Evolutionary conservation across 1,140 invertebrate genomes (phyloP).

Genomic region (Ceratina japonica): DNA sequence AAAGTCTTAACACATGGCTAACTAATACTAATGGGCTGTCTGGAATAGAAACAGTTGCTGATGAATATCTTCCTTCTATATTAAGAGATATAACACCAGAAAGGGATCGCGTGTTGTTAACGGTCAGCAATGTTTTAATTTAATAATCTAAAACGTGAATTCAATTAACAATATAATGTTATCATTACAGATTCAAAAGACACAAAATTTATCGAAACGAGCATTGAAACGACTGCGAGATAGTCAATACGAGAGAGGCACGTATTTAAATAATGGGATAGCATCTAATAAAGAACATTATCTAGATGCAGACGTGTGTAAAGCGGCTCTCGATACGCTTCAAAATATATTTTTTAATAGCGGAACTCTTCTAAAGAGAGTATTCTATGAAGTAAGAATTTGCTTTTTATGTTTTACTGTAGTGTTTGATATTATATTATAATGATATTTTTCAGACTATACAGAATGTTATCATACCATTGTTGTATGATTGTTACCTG

Average conservation of each 20-base stretch:
- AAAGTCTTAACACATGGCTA: constrained; percentile 64
- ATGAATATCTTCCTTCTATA: constrained; percentile 59
- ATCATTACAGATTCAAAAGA: constrained; percentile 63
- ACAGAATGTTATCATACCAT: constrained; percentile 57
- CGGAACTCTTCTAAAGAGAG: constrained; percentile 56
- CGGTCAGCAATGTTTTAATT: constrained; percentile 48
- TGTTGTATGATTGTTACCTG: constrained; percentile 66
- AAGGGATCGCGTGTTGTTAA: constrained; percentile 58
- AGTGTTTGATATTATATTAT: constrained; percentile 4
- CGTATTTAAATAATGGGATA: constrained; percentile 46
- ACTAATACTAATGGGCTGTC: constrained; percentile 50
- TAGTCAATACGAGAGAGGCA: constrained; percentile 64
- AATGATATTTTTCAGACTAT: constrained; percentile 60
- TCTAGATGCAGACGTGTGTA: constrained; percentile 63
- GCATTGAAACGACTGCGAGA: constrained; percentile 66
- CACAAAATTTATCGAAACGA: constrained; percentile 67
- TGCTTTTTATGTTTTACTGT: constrained; percentile 16
- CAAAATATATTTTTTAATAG: constrained; percentile 68
- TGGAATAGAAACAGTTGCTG: constrained; percentile 62
- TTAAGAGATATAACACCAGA: constrained; percentile 66
- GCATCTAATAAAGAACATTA: constrained; percentile 26
- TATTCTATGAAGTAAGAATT: constrained; percentile 65
- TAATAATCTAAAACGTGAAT: background rate
- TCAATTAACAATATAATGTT: background rate
- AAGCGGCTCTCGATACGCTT: constrained; percentile 59